Base-by-base conservation (phyloP, 2,797 vertebrate genomes). In the Argyrosomus regius region DNA sequence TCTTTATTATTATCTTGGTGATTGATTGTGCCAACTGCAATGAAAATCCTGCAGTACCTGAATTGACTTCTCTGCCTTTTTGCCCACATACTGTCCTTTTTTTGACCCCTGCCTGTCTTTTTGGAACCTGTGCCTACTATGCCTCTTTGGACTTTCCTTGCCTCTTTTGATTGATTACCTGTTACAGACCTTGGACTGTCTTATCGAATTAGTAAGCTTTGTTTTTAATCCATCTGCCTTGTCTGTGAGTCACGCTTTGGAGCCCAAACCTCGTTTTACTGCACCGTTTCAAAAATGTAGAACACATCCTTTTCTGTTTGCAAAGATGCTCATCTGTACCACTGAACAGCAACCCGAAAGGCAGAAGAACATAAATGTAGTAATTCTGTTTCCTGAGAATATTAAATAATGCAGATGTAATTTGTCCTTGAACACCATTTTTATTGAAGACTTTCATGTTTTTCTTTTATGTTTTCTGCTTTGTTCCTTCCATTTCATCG, bases 351-450 rank as follows among this genome's bases (percentile, higher is more conserved):
- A 26, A n/a, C 2, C 18, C 22, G 26, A 58, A 14, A 41, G 6
- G 13, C 5, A 46, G 24, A 16, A 20, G 12, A 57, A 56, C 59
- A 49, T 28, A 28, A 24, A 28, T 52, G 28, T 11, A 49, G 17
- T 52, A 45, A 48, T 39, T 69, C 6, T 50, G 11, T 75, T 52
- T 17, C 17, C 57, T 35, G 24, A 24, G 5, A 64, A 39, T 70
- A 64, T 64, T 70, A 52, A 39, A 71, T 54, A 7, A 61, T 71
- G 26, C 28, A 49, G 26, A 12, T 61, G 16, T 64, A 20, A 59
- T 72, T 49, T 54, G 53, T 65, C 41, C n/a, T 41, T 66, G 43
- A 67, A 48, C 22, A 46, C 16, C 24, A 18, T 49, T 65, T 52
- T 68, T n/a, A 46, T 46, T 39, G 26, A 52, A 17, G 18, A 14